Base-by-base conservation (phyloP, 2,797 vertebrate genomes). In the Schizopygopsis pylzovi region DNA sequence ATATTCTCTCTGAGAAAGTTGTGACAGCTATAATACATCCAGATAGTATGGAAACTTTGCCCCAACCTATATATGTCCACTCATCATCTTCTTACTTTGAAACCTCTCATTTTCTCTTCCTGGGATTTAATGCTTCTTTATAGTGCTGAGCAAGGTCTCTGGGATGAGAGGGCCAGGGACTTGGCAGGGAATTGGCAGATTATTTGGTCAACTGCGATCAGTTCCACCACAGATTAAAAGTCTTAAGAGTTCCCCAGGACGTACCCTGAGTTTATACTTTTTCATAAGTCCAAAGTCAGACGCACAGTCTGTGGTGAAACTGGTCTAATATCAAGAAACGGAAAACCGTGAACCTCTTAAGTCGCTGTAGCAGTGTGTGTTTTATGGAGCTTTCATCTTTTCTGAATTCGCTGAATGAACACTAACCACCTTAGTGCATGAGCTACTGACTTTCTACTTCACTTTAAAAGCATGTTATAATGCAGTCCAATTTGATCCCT, bases 181-280 rank as follows among this genome's bases (percentile, higher is more conserved):
- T 95, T 94, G 94, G 91, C 92, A 93, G 94, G 94, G 93, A 95
- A 95, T 94, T 95, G 95, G 94, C 94, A 95, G 95, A 96, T 96
- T 95, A 96, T 95, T 95, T 95, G 95, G 94, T 95, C 94, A 95
- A 92, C 94, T 93, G 92, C 92, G 93, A 95, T 95, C 94, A 91
- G 95, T 96, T 95, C 94, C 95, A 94, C 93, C 90, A 49, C 93
- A 93, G 95, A 93, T 95, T 95, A 94, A 90, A 91, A 91, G 78
- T 90, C 91, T 92, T 92, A 91, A 91, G 90, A 88, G 92, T 91
- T 93, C 90, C 90, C 90, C 92, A 93, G 93, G 92, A 93, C 93
- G 94, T 91, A 93, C 81, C 72, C 83, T 79, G 79, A 89, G 80
- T 87, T 82, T 73, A 92, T 92, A 91, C 93, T 91, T 84, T 68